Percentiles rank a stretch among this genome's conserved stretches.
Evolutionary conservation across 2,797 vertebrate genomes (phyloP).

Genomic region (Yasuhikotakia modesta): DNA sequence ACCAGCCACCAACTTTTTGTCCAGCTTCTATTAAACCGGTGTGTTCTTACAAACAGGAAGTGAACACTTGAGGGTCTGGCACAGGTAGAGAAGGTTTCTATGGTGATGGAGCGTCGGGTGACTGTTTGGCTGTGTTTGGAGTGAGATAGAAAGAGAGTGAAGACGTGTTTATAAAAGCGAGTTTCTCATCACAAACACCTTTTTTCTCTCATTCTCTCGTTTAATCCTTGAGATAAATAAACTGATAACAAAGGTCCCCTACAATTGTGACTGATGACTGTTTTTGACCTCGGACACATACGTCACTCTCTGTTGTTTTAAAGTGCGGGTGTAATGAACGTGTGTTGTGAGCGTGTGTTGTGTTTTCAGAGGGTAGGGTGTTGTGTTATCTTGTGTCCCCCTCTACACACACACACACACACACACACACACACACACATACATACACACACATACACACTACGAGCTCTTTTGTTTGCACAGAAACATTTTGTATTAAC

Average conservation of each 20-base stretch:
- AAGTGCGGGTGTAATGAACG: conserved; percentile 22
- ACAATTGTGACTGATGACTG: conserved; percentile 44
- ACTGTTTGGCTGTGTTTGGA: conserved; percentile 45
- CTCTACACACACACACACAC: neutral
- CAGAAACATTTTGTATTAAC: neutral
- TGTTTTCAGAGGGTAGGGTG: conserved; percentile 21
- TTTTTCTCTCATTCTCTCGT: conserved; percentile 40
- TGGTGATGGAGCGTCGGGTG: conserved; percentile 36
- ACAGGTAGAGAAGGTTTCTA: conserved; percentile 26
- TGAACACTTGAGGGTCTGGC: conserved; percentile 2
- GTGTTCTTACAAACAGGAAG: too few species aligned
- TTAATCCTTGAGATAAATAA: conserved; percentile 50
- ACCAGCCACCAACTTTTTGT: conserved; percentile 11
- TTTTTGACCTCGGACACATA: conserved; percentile 57
- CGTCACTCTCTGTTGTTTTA: conserved; percentile 52
- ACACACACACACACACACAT: too few species aligned
- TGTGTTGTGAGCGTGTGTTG: too few species aligned
- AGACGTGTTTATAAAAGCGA: conserved; percentile 53
- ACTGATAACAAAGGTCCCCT: conserved; percentile 48
- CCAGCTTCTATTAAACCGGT: neutral
- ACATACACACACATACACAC: too few species aligned
- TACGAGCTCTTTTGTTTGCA: neutral
- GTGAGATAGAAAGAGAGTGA: conserved; percentile 36
- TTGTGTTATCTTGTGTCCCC: neutral
- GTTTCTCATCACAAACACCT: conserved; percentile 54